phyloP scores from a whole-genome alignment of 2,888 invertebrate genomes.

The Drosophila fulvimacula region DNA sequence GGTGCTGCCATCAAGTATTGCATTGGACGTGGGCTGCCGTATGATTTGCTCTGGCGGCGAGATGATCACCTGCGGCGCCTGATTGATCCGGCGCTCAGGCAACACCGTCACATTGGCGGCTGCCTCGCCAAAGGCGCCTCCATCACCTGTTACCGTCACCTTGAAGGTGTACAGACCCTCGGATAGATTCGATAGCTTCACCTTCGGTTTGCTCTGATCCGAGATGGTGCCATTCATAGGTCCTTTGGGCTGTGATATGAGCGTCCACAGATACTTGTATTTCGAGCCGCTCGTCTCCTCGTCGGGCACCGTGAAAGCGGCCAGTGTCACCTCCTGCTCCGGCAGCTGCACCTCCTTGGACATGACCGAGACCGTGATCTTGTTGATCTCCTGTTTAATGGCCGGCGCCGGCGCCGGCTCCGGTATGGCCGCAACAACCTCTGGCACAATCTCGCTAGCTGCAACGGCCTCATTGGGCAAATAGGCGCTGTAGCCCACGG shows the following conservation, averaged over 20 bases:
- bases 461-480: slow-evolving; percentile 39
- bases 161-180: slow-evolving; percentile 96
- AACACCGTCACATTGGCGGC: slow-evolving; percentile 95
- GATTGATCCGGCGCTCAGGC: slow-evolving; percentile 93
- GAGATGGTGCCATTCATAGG: slow-evolving; percentile 91
- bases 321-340: slow-evolving; percentile 92
- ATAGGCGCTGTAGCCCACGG: slow-evolving; percentile 71
- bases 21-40: slow-evolving; percentile 94
- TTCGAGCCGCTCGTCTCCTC: slow-evolving; percentile 89
- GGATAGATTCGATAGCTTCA: slow-evolving; percentile 92
- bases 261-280: slow-evolving; percentile 95
- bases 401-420: slow-evolving; percentile 39
- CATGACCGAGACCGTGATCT: slow-evolving; percentile 89
- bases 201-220: slow-evolving; percentile 92
- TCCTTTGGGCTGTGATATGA: slow-evolving; percentile 93
- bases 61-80: slow-evolving; percentile 93
- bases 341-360: slow-evolving; percentile 93
- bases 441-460: slow-evolving; percentile 41
- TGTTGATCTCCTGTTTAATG: slow-evolving; percentile 85
- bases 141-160: slow-evolving; percentile 91
- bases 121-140: slow-evolving; percentile 91
- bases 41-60: slow-evolving; percentile 94
- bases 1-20: slow-evolving; percentile 94
- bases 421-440: slow-evolving; percentile 21
- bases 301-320: slow-evolving; percentile 92